Evolutionary conservation across 2,888 invertebrate genomes (phyloP), one percentile per base, ranked within the genome.

Genomic region (Luperina nickerlii): DNA sequence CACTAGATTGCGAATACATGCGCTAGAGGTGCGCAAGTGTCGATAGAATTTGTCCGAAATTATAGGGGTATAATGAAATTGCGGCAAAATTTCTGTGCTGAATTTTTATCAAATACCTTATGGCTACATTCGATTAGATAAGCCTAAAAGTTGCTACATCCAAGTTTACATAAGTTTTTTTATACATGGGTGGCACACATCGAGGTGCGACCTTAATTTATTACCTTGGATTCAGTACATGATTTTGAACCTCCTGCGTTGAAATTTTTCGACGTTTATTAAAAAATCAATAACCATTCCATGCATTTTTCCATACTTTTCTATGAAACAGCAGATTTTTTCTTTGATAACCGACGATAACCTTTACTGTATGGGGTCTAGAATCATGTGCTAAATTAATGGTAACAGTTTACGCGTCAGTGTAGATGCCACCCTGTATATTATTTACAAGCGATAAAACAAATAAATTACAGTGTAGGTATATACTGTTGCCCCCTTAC

Each of bases 1-100:
- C 85, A 82, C 85, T 88, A 90, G 91, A 92, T 92, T 91, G 88
- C 85, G 79, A 85, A 88, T 78, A 78, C 87, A 87, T 79, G 78
- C 79, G 48, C 65, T 88, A 89, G 88, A 24, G 90, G 73, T 87
- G 90, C 79, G 79, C 27, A 27, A 38, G 13, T 78, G 77, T 82
- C 78, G 77, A 78, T 83, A 78, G n/a, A 75, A 27, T 68, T 74
- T 66, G n/a, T 69, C 32, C 5, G 7, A 57, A 57, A 15, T 48
- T 18, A 8, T 20, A 38, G 18, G 60, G 7, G 11, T 7, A 54
- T 54, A 20, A 13, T 38, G 2, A 63, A 63, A 32, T 48, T 48
- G 8, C 13, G n/a, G 0, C 1, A 20, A 51, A 51, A 7, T 13
- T 51, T 24, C 20, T 4, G n/a, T 15, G 60, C 42, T 5, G 4